These are phyloP conservation scores for Phrynosoma platyrhinos DNA, from an alignment of 2,113 vertebrate species.

Conservation along the genomic window DNA sequence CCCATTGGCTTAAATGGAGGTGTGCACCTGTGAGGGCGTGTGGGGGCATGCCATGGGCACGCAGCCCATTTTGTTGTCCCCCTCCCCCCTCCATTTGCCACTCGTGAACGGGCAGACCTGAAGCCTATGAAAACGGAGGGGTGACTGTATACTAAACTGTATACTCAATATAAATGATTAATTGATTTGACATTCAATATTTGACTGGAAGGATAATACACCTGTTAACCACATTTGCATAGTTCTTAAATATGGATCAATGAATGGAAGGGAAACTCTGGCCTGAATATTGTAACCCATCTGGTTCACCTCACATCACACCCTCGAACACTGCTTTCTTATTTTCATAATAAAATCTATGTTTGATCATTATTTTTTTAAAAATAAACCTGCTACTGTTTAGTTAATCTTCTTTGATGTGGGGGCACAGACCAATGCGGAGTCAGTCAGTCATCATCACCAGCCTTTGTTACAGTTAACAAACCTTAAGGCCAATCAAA, in stretches of 20 bases:
- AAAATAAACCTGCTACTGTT: neutral
- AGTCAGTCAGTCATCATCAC: no score
- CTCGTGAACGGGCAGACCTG: no score
- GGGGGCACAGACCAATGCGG: neutral
- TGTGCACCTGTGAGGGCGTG: no score
- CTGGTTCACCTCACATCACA: neutral
- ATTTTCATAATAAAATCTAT: neutral
- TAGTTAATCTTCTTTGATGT: neutral
- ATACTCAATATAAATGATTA: neutral
- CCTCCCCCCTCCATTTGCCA: no score
- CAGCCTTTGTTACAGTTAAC: no score
- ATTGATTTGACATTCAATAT: conserved; percentile 9
- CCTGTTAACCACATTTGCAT: fast-evolving
- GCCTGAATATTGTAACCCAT: neutral
- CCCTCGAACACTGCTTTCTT: neutral
- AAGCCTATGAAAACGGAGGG: no score
- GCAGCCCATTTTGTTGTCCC: no score
- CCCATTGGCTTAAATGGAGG: no score
- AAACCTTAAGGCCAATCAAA: no score
- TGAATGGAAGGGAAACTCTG: neutral
- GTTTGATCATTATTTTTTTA: neutral
- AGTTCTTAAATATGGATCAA: conserved; percentile 1
- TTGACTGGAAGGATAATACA: neutral
- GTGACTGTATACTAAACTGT: no score
- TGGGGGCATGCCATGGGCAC: no score